These are phyloP conservation scores for Euproctis similis DNA, from an alignment of 2,888 invertebrate genomes.

Conservation along the genomic window DNA sequence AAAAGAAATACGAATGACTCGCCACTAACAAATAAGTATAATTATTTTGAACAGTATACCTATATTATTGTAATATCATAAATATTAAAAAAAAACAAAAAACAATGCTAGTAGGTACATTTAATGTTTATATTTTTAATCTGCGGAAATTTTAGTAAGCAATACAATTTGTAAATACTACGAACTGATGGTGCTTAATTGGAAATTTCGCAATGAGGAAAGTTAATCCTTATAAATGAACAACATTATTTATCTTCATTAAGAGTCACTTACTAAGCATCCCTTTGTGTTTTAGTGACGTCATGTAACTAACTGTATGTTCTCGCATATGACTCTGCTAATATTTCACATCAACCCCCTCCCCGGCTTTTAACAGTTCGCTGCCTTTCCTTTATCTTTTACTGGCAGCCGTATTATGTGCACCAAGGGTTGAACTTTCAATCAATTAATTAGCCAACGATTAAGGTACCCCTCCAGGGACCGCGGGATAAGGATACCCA, in stretches of 20 bases:
- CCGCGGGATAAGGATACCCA: slow-evolving; percentile 41
- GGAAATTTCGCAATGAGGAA: slow-evolving; percentile 52
- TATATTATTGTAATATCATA: neutral
- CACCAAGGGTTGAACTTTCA: slow-evolving; percentile 68
- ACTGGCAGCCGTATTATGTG: slow-evolving; percentile 67
- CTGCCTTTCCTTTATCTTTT: slow-evolving; percentile 64
- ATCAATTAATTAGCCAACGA: slow-evolving; percentile 73
- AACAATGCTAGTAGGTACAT: neutral
- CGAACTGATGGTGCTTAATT: slow-evolving; percentile 41
- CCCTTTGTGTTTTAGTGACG: slow-evolving; percentile 67
- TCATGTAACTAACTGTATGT: slow-evolving; percentile 63
- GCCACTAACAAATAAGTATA: too few species aligned
- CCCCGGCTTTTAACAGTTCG: slow-evolving; percentile 64
- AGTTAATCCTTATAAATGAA: slow-evolving; percentile 69
- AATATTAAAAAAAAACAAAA: neutral
- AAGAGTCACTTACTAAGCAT: slow-evolving; percentile 66
- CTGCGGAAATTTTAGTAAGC: slow-evolving; percentile 32
- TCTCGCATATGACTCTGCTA: slow-evolving; percentile 65
- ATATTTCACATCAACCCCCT: slow-evolving; percentile 70
- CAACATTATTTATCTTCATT: slow-evolving; percentile 73
- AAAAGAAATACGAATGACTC: too few species aligned
- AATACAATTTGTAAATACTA: too few species aligned
- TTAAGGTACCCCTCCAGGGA: slow-evolving; percentile 53
- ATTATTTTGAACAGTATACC: too few species aligned
- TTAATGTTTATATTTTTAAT: slow-evolving; percentile 11